Base-by-base conservation (phyloP, 2,113 vertebrate species). In the Pygoscelis antarcticus region DNA sequence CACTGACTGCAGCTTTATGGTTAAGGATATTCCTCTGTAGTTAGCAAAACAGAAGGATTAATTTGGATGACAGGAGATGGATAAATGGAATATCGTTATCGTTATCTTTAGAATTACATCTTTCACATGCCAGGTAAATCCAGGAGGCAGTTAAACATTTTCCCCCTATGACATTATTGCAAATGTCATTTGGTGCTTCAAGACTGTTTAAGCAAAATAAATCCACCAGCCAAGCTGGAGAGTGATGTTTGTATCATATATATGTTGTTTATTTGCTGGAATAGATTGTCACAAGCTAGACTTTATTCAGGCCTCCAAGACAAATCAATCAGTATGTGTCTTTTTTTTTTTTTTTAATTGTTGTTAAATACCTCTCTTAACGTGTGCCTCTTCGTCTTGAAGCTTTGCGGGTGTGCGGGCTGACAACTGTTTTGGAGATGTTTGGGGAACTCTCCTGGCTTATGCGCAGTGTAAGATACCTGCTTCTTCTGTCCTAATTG, bases 121-220 rank as follows among this genome's bases (percentile, higher is more conserved):
- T 86, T 95, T 95, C 64, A 77, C 23, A 21, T 75, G 54, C 49
- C 62, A 70, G 82, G 84, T 94, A 65, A 94, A 85, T 96, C 70
- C 55, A 93, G 68, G 54, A 87, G 70, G 40, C 84, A 83, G 91
- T 81, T 95, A 93, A 93, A 93, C 49, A 52, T 75, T 87, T 92
- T 32, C 23, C 51, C 32, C 7, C 30, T 88, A 13, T 95, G 95
- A 91, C 93, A 88, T 97, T 94, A 93, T 74, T 5, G 8, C 70
- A 96, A 83, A 96, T 94, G 93, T 93, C 83, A 89, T 54, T 95
- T 83, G 46, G 20, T 85, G 84, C 66, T 90, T 95, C 84, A 77
- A 85, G 82, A 88, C 32, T 95, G 20, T 77, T 94, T 79, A 70
- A 83, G 51, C 42, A 95, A 95, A 83, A 84, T 77, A 91, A 95